Evolutionary conservation across 2,113 vertebrate species (phyloP), one percentile per base, ranked within the genome.

Genomic region (Rostratula benghalensis): DNA sequence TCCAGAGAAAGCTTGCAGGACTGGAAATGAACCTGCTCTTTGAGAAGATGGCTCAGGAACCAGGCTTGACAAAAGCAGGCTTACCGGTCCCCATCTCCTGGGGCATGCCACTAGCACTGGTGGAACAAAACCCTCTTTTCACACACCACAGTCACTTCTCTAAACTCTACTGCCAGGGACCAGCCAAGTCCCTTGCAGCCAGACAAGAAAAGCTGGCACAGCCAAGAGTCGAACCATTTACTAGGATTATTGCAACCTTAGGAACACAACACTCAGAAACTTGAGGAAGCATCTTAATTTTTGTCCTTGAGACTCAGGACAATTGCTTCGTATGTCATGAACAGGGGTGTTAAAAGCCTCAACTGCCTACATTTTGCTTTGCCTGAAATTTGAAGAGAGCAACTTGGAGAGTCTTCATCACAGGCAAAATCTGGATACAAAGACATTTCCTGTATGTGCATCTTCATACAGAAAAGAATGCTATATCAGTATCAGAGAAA

Each of bases 181-280:
- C 24, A 71, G 5, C 9, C 1, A 2, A 53, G 14, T 53, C 31
- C 31, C n/a, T 51, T 2, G 2, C 23, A 69, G 59, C 6, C 3
- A 2, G 21, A 65, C 0, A 1, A 84, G 35, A 84, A 84, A 21
- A 35, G 45, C 12, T 53, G 35, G 48, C 43, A 88, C 5, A 71
- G 45, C 12, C 27, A 63, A 50, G 75, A 78, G 22, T 2, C 37
- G n/a, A 75, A 54, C 13, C 7, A 74, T 39, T 74, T 74, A 54
- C 2, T 2, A 53, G 7, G 64, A 50, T 8, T 50, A 75, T 0
- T 50, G 22, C n/a, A 81, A 79, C 16, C 14, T 46, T 85, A 51
- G 4, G 59, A 88, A 85, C 39, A 39, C 0, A 22, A 68, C 14
- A 15, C 23, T 68, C 43, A 27, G 22, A 20, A 63, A 13, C 1